Evolutionary conservation across 1,140 invertebrate genomes (phyloP).

Genomic region (Chlorops oryzae): DNA sequence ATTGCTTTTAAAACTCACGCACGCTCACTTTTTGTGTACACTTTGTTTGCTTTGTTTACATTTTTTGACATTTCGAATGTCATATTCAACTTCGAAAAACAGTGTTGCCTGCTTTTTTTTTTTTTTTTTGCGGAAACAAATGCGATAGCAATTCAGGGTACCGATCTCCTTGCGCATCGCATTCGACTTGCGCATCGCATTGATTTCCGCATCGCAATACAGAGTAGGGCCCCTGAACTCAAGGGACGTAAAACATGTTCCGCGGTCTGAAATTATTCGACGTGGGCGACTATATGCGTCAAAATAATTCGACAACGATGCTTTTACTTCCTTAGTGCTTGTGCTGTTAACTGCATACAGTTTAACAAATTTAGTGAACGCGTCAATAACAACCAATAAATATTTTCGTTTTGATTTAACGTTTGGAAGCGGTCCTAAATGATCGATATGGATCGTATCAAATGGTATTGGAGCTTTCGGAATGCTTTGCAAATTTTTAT

Average conservation of each 20-base stretch:
- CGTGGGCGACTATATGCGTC: slow-evolving; percentile 16
- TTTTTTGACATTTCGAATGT: no score
- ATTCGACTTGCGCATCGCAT: no score
- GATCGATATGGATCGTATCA: no score
- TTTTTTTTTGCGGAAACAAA: no score
- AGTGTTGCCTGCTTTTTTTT: no score
- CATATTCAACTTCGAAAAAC: no score
- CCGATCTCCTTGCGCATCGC: no score
- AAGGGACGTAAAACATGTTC: slow-evolving; percentile 25
- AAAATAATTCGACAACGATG: slow-evolving; percentile 17
- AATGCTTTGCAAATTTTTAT: slow-evolving; percentile 36
- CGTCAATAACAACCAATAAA: slow-evolving; percentile 47
- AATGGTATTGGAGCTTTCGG: slow-evolving; percentile 32
- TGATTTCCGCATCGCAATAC: no score
- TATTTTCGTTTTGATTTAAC: slow-evolving; percentile 41
- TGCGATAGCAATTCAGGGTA: no score
- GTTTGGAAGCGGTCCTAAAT: slow-evolving; percentile 27
- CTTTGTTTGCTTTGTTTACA: no score
- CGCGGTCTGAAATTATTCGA: slow-evolving; percentile 26
- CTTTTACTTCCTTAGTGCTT: slow-evolving; percentile 22
- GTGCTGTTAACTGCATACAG: slow-evolving; percentile 14
- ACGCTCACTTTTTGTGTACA: no score
- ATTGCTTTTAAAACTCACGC: no score
- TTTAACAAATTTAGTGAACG: slow-evolving; percentile 20
- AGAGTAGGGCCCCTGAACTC: slow-evolving; percentile 24